Base-by-base conservation (phyloP, 23 tunicate species). In the Diplosoma virens region DNA sequence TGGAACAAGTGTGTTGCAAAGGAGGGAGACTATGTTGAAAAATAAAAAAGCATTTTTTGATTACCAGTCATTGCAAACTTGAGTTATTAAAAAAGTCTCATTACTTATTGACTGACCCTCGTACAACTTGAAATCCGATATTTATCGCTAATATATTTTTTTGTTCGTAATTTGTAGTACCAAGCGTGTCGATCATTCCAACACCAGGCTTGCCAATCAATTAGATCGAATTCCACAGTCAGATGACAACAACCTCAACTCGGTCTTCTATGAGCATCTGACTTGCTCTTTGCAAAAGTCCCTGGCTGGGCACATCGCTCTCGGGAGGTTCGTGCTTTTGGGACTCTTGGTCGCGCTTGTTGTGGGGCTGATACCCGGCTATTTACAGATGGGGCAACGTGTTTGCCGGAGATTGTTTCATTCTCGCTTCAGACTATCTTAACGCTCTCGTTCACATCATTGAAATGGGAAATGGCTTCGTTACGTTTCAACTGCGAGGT, bases 401-500 rank as follows among this genome's bases (percentile, higher is more conserved):
- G 0, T 73, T 69, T 29, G 56, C 95, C 2, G 99, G 99, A 9
- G 99, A 94, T 56, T 82, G 95, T 35, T 94, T 94, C 66, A 88
- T 94, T 24, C 32, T 94, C 37, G 86, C 99, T 6, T 94, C 99
- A 1, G 88, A 83, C 41, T 41, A 83, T 50, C 64, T 94, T 48
- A 94, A 94, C 53, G 99, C 96, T 23, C 48, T 94, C 25, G 85
- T 94, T 26, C 96, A 94, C 30, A 75, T 94, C 33, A 79, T 94
- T 3, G 98, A 94, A 48, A 28, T 25, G 3, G 90, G 87, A 37
- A 94, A 94, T 58, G 99, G 91, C 6, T 41, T 94, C 3, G 46
- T 94, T 0, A 78, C 95, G 7, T 94, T 94, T 70, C 99, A 94
- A 75, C 83, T 94, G 21, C 86, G 99, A 14, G 99, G 99, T 0